phyloP scores from a whole-genome alignment of 2,888 invertebrate genomes.

The Cosmia trapezina region DNA sequence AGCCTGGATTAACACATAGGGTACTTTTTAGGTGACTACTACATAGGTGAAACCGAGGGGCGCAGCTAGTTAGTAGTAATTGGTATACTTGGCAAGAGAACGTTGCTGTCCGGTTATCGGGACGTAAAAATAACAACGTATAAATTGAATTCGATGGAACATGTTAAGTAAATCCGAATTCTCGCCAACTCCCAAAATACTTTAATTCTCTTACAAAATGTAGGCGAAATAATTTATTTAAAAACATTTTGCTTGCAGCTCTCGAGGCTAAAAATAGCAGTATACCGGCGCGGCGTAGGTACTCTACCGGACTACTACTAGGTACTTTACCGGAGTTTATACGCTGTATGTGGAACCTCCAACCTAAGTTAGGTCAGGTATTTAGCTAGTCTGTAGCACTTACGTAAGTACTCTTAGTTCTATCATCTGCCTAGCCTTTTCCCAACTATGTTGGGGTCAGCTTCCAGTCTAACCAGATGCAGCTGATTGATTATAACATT shows the following conservation, averaged over 20 bases:
- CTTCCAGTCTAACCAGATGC: too few species aligned
- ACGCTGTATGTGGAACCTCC: slow-evolving; percentile 16
- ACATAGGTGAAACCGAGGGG: too few species aligned
- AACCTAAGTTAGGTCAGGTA: slow-evolving; percentile 30
- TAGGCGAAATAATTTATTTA: slow-evolving; percentile 19
- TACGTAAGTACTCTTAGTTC: not conserved
- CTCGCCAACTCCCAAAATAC: not conserved
- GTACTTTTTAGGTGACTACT: too few species aligned
- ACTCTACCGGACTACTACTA: too few species aligned
- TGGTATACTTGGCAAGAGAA: not conserved
- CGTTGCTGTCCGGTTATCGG: too few species aligned
- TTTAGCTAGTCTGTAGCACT: slow-evolving; percentile 24
- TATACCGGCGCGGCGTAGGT: not conserved
- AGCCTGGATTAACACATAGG: too few species aligned
- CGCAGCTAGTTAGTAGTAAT: too few species aligned
- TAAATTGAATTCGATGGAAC: not conserved
- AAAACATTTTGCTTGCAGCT: slow-evolving; percentile 22
- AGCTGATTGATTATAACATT: not conserved
- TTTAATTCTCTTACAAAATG: not conserved
- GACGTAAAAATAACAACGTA: not conserved
- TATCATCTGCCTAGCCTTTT: not conserved
- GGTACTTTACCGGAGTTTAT: slow-evolving; percentile 19
- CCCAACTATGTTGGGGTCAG: too few species aligned
- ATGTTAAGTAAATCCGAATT: not conserved
- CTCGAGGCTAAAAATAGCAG: slow-evolving; percentile 42